Percentiles rank a stretch among this genome's conserved stretches.
phyloP scores from a whole-genome alignment of 2,113 vertebrate genomes.

The Eublepharis macularius region DNA sequence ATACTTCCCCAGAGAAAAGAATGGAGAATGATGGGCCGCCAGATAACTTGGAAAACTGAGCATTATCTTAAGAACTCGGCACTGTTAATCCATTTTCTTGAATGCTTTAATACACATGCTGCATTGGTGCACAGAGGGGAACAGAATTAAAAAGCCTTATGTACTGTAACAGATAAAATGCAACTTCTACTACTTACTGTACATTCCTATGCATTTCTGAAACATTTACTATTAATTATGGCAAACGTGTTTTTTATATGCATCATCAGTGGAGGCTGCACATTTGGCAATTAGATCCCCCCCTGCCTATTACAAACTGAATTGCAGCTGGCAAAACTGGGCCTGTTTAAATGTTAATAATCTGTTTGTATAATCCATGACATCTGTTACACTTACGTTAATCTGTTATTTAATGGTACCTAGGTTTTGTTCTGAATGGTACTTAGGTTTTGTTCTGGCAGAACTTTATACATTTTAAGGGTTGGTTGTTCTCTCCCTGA shows the following conservation, averaged over 20 bases:
- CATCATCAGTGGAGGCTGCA: background rate
- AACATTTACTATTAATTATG: constrained; percentile 34
- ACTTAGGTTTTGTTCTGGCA: constrained; percentile 27
- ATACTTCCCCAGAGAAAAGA: constrained; percentile 85
- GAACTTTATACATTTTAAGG: constrained; percentile 24
- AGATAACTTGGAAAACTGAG: constrained; percentile 63
- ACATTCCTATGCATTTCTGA: constrained; percentile 67
- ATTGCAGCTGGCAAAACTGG: constrained; percentile 31
- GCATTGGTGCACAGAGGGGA: constrained; percentile 34
- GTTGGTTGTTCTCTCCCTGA: background rate
- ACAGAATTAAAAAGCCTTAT: constrained; percentile 58
- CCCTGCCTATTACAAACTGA: constrained; percentile 20
- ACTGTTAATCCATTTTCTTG: constrained; percentile 16
- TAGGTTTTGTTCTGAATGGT: constrained; percentile 7
- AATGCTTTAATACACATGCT: constrained; percentile 40
- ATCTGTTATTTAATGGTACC: constrained; percentile 17
- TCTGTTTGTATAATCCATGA: constrained; percentile 11
- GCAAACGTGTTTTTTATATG: constrained; percentile 33
- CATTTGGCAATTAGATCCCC: constrained; percentile 4
- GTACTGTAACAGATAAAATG: constrained; percentile 37
- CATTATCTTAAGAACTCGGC: constrained; percentile 25
- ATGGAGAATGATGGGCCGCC: constrained; percentile 59
- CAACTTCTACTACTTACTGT: constrained; percentile 31
- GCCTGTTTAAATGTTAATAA: background rate
- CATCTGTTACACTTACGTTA: background rate